Conservation (phyloP, 2,113 vertebrate species). For the Oncorhynchus kisutch region DNA sequence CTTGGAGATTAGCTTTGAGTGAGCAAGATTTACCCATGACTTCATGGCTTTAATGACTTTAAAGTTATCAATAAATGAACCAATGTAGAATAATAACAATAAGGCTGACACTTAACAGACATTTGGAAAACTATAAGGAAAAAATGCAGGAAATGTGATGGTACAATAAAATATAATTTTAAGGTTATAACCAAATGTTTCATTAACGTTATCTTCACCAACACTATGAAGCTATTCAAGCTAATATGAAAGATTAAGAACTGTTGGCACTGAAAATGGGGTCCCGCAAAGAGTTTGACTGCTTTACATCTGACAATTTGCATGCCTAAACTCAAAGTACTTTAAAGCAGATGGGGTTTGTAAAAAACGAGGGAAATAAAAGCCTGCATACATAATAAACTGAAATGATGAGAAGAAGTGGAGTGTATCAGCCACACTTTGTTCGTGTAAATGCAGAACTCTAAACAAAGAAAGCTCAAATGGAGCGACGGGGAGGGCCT, state of each 20-base stretch:
- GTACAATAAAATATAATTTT: neutral
- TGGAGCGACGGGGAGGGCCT: neutral
- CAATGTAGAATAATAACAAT: neutral
- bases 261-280: neutral
- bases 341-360: slow-evolving; percentile 4
- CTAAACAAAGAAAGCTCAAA: neutral
- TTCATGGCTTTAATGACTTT: neutral
- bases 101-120: neutral
- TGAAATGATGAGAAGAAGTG: slow-evolving; percentile 56
- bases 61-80: neutral
- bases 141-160: neutral
- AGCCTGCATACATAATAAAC: slow-evolving; percentile 44
- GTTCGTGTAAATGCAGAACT: neutral
- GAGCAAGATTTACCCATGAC: neutral
- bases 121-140: neutral
- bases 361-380: slow-evolving; percentile 14
- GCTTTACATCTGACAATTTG: neutral
- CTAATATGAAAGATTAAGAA: neutral
- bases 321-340: neutral
- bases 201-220: neutral
- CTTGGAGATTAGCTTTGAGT: neutral
- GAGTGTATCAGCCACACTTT: slow-evolving; percentile 31
- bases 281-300: neutral
- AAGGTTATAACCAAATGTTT: neutral
- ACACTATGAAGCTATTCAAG: neutral